Conservation (phyloP, 2,113 vertebrate genomes). For the Hemiscyllium ocellatum region DNA sequence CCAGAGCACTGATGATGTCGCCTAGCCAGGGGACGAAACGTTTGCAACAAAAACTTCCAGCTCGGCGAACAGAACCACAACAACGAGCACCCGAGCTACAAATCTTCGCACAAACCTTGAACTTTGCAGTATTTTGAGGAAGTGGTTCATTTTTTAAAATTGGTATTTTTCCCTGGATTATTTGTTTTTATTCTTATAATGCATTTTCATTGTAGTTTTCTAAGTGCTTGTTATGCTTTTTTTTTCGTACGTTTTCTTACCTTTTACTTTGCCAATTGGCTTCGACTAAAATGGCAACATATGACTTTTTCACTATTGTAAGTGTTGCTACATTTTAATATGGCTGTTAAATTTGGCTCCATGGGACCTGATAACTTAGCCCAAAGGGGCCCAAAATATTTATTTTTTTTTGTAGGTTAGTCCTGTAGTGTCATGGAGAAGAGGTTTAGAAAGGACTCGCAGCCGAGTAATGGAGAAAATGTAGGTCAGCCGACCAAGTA, state of each 20-base stretch:
- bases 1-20: too few relatives aligned
- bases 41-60: too few relatives aligned
- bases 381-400: not conserved
- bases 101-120: too few relatives aligned
- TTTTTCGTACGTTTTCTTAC: not conserved
- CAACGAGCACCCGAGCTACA: too few relatives aligned
- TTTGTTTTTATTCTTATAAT: not conserved
- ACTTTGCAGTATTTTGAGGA: not conserved
- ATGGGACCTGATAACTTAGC: not conserved
- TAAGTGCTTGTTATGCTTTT: not conserved
- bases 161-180: not conserved
- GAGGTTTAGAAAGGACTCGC: not conserved
- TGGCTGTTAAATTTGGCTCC: not conserved
- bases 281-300: not conserved
- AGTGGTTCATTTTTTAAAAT: not conserved
- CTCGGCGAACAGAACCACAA: too few relatives aligned
- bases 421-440: not conserved
- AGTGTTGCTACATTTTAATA: not conserved
- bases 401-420: too few relatives aligned
- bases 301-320: not conserved
- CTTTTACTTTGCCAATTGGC: not conserved
- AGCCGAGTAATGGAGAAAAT: not conserved
- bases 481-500: not conserved
- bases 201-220: not conserved
- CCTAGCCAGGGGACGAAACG: too few relatives aligned